A percentile compares a stretch with the other conserved stretches of the same genome.
phyloP scores from a whole-genome alignment of 2,113 vertebrate species.

The Sarotherodon lohbergeri region DNA sequence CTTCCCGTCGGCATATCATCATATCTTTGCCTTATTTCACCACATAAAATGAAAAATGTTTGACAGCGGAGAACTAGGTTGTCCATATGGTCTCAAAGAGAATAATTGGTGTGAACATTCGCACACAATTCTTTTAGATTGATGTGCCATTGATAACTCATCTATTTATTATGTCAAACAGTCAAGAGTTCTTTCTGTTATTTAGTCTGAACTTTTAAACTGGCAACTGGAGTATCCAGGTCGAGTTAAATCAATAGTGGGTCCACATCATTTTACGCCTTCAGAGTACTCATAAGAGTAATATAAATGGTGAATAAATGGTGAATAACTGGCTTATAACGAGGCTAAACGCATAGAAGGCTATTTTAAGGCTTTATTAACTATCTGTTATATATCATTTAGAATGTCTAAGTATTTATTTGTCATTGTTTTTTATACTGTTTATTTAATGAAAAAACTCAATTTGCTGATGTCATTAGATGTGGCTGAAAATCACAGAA shows the following conservation, averaged over 20 bases:
- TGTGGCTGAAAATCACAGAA: background rate
- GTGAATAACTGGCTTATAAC: background rate
- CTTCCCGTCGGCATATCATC: conserved; percentile 43
- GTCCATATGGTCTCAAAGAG: conserved; percentile 10
- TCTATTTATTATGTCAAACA: background rate
- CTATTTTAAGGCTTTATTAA: background rate
- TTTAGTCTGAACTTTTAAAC: background rate
- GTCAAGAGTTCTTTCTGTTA: background rate
- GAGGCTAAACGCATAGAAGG: background rate
- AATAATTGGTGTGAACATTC: conserved; percentile 1
- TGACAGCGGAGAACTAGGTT: conserved; percentile 21
- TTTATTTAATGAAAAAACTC: background rate
- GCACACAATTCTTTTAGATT: background rate
- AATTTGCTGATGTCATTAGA: background rate
- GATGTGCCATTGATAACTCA: background rate
- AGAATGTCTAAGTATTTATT: background rate
- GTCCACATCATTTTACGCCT: background rate
- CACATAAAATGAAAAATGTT: conserved; percentile 25
- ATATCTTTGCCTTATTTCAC: conserved; percentile 28
- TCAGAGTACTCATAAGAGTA: background rate
- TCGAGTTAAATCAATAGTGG: background rate
- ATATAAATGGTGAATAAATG: background rate
- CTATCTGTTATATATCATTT: background rate
- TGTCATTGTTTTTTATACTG: background rate
- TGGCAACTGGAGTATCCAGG: background rate